These are phyloP conservation scores for Poeciliopsis paucimaculata DNA, from an alignment of 2,797 vertebrate species.

Conservation along the genomic window DNA sequence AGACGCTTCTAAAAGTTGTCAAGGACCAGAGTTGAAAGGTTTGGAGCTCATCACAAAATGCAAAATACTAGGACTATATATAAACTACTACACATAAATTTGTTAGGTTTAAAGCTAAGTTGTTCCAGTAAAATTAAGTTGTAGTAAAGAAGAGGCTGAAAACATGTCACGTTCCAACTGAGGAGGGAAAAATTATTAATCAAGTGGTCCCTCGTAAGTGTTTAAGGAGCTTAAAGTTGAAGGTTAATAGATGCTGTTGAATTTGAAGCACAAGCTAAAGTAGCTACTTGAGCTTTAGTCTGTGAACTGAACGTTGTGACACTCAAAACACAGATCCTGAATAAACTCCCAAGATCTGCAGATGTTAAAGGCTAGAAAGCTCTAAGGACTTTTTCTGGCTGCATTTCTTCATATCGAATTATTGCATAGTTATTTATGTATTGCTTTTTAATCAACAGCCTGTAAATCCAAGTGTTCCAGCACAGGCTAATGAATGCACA, in stretches of 20 bases:
- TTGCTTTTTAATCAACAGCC: conserved; percentile 3
- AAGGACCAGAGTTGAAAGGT: no score
- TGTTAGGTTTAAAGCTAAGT: no score
- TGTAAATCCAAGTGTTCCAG: conserved; percentile 17
- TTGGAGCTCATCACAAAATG: neutral
- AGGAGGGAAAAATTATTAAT: conserved; percentile 6
- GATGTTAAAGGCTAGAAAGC: neutral
- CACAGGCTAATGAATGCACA: conserved; percentile 57
- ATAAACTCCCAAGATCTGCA: neutral
- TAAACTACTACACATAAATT: neutral
- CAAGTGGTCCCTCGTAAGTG: neutral
- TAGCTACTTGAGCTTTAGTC: neutral
- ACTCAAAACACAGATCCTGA: neutral
- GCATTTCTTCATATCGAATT: neutral
- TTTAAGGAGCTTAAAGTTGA: neutral
- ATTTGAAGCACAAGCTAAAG: conserved; percentile 3
- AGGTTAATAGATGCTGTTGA: conserved; percentile 15
- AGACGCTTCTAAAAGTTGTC: no score
- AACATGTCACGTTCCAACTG: neutral
- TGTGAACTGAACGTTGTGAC: neutral
- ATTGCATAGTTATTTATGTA: neutral
- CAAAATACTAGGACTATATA: neutral
- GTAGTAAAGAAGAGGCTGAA: neutral
- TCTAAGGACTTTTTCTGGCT: neutral
- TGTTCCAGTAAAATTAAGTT: neutral